phyloP scores from a whole-genome alignment of 2,888 invertebrate species.

The Therioaphis trifolii region DNA sequence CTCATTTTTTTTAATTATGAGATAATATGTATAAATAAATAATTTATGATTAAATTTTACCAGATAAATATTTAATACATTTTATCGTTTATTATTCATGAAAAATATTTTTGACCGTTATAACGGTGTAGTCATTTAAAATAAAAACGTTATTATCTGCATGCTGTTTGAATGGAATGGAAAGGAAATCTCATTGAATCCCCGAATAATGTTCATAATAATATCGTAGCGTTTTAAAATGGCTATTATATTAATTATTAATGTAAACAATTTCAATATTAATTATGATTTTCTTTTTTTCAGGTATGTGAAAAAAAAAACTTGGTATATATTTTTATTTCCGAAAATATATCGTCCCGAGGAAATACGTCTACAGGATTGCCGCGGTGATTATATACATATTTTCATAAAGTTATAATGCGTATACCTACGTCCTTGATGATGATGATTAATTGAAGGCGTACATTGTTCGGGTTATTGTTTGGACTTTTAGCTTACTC shows the following conservation, averaged over 20 bases:
- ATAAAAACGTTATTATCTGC: no score
- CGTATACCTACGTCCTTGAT: constrained; percentile 20
- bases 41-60: no score
- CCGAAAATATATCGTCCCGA: constrained; percentile 14
- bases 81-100: no score
- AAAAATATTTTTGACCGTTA: no score
- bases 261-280: not conserved
- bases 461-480: constrained; percentile 25
- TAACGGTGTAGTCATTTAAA: no score
- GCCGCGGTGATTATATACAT: not conserved
- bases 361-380: not conserved
- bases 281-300: not conserved
- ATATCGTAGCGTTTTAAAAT: no score
- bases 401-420: constrained; percentile 22
- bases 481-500: not conserved
- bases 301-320: constrained; percentile 21
- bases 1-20: no score
- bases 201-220: no score
- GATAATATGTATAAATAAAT: no score
- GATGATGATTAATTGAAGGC: constrained; percentile 12
- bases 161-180: no score
- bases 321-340: not conserved
- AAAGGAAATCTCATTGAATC: no score
- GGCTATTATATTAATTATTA: not conserved
- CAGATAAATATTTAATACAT: no score